phyloP scores from a whole-genome alignment of 2,888 invertebrate genomes.

The Lycia hirtaria region DNA sequence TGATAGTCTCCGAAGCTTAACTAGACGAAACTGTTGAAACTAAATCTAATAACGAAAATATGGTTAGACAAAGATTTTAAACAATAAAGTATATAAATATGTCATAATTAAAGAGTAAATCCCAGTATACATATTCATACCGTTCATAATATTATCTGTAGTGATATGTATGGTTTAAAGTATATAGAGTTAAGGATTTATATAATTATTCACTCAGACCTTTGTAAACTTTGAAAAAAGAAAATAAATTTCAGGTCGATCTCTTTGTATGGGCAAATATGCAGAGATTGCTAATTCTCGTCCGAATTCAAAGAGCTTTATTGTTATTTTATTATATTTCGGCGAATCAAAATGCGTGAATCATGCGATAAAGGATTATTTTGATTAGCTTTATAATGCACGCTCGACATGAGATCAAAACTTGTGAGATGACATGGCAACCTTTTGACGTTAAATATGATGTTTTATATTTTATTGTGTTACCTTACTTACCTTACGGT shows the following conservation, averaged over 20 bases:
- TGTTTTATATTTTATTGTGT: background rate
- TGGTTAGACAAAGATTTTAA: no score
- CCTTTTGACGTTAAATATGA: slow-evolving; percentile 3
- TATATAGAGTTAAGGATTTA: background rate
- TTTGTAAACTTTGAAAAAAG: background rate
- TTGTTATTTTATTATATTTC: slow-evolving; percentile 17
- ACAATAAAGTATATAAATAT: no score
- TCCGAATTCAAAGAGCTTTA: slow-evolving; percentile 9
- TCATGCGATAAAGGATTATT: slow-evolving; percentile 17
- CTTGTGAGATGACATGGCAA: slow-evolving; percentile 7
- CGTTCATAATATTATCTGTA: no score
- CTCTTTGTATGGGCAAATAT: background rate
- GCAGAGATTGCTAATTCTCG: background rate
- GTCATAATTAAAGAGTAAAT: no score
- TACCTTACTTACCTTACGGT: background rate
- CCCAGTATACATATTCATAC: no score
- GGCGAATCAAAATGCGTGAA: slow-evolving; percentile 3
- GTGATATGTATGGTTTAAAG: no score
- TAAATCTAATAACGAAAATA: no score
- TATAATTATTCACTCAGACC: background rate
- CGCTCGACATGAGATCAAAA: slow-evolving; percentile 14
- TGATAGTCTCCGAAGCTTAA: no score
- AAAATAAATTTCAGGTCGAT: background rate
- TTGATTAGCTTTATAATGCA: slow-evolving; percentile 24
- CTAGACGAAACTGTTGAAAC: no score